These are phyloP conservation scores for Pelochelys cantorii DNA, from an alignment of 2,797 vertebrate species.

Conservation along the genomic window DNA sequence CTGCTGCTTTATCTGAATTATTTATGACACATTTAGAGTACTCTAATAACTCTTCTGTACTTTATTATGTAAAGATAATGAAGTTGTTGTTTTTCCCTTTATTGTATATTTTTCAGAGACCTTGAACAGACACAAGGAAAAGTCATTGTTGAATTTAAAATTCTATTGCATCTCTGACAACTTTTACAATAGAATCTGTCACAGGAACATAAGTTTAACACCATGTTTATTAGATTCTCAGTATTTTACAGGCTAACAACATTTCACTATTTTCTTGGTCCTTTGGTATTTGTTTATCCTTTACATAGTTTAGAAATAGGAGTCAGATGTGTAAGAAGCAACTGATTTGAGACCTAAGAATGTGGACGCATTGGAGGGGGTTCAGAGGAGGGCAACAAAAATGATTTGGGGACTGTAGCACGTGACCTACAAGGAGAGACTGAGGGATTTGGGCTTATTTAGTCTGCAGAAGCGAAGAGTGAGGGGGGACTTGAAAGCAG, in stretches of 20 bases:
- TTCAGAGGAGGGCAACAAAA: too few species aligned
- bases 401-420: too few species aligned
- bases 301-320: neutral
- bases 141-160: neutral
- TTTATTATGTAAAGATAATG: fast-evolving
- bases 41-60: fast-evolving
- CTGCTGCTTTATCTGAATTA: fast-evolving
- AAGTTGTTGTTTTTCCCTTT: neutral
- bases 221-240: neutral
- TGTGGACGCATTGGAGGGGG: too few species aligned
- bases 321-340: neutral
- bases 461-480: too few species aligned
- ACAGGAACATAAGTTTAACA: neutral
- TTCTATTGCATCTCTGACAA: neutral
- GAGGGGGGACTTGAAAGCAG: too few species aligned
- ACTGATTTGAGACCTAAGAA: neutral
- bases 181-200: fast-evolving
- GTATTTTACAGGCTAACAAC: neutral
- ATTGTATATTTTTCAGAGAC: neutral
- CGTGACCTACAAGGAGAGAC: too few species aligned
- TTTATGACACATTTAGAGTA: fast-evolving
- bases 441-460: too few species aligned
- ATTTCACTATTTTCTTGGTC: neutral
- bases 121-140: neutral
- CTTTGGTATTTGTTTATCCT: fast-evolving